These are phyloP conservation scores for Odontomyia ornata DNA, from an alignment of 2,888 invertebrate genomes.

Conservation along the genomic window DNA sequence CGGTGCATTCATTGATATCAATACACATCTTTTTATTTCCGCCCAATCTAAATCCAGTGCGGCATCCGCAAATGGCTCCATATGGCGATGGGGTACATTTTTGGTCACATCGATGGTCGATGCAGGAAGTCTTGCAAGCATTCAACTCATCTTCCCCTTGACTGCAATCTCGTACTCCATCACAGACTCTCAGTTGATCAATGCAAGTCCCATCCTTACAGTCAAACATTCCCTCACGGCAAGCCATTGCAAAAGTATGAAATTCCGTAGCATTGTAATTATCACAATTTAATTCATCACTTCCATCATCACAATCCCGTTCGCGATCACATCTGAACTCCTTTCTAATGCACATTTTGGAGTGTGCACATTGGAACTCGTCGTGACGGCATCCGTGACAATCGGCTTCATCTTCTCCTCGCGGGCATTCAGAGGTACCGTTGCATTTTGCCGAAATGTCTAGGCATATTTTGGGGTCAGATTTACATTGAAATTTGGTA, in stretches of 20 bases:
- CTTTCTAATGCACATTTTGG: constrained; percentile 69
- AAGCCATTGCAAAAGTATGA: constrained; percentile 50
- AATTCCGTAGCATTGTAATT: constrained; percentile 52
- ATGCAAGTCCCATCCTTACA: constrained; percentile 74
- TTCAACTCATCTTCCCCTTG: constrained; percentile 78
- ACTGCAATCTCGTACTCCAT: constrained; percentile 70
- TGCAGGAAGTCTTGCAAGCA: constrained; percentile 67
- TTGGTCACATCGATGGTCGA: constrained; percentile 65
- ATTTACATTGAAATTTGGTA: constrained; percentile 59
- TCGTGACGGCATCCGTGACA: constrained; percentile 69
- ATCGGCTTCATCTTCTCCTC: constrained; percentile 75
- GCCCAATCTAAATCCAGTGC: constrained; percentile 68
- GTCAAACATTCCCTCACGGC: constrained; percentile 64
- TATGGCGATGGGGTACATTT: constrained; percentile 72
- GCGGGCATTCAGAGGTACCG: constrained; percentile 73
- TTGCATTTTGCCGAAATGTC: constrained; percentile 68
- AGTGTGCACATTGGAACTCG: constrained; percentile 73
- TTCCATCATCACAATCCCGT: constrained; percentile 76
- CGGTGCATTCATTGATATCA: constrained; percentile 78
- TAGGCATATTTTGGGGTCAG: constrained; percentile 57
- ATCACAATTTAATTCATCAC: constrained; percentile 74
- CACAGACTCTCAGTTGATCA: constrained; percentile 71
- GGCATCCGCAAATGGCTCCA: constrained; percentile 75
- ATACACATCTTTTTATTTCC: constrained; percentile 68
- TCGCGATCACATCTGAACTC: constrained; percentile 70